Evolutionary conservation across 2,888 invertebrate genomes (phyloP).

Genomic region (Halictus quadricinctus): DNA sequence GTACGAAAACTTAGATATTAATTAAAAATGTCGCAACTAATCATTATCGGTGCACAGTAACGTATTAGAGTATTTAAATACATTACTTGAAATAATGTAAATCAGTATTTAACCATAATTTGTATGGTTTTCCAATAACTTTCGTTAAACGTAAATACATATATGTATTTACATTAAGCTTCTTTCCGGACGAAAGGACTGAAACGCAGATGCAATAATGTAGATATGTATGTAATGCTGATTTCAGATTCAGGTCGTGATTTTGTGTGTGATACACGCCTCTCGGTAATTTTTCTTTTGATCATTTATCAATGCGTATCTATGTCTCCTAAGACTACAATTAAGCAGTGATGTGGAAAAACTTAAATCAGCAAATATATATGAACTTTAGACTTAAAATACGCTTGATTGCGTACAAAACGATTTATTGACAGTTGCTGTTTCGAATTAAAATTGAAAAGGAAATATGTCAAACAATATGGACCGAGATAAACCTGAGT

Average conservation of each 20-base stretch:
- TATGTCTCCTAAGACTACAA: slow-evolving; percentile 4
- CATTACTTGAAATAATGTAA: background rate
- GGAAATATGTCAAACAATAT: slow-evolving; percentile 58
- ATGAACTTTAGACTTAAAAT: slow-evolving; percentile 16
- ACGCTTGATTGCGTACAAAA: background rate
- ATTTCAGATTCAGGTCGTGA: slow-evolving; percentile 14
- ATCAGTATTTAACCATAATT: background rate
- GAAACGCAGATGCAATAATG: background rate
- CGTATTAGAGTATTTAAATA: background rate
- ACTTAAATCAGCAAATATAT: background rate
- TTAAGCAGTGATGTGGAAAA: slow-evolving; percentile 31
- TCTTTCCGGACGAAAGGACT: background rate
- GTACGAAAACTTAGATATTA: background rate
- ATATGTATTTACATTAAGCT: background rate
- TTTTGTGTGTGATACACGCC: background rate
- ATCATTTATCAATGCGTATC: background rate
- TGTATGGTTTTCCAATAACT: background rate
- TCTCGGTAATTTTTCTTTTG: background rate
- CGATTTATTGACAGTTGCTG: slow-evolving; percentile 23
- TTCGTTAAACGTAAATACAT: background rate
- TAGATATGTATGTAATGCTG: slow-evolving; percentile 3
- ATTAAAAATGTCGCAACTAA: background rate
- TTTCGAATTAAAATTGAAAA: slow-evolving; percentile 3
- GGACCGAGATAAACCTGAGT: slow-evolving; percentile 58
- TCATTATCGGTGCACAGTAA: background rate